These are phyloP conservation scores for Archips xylosteana DNA, from an alignment of 2,888 invertebrate genomes.

Conservation along the genomic window DNA sequence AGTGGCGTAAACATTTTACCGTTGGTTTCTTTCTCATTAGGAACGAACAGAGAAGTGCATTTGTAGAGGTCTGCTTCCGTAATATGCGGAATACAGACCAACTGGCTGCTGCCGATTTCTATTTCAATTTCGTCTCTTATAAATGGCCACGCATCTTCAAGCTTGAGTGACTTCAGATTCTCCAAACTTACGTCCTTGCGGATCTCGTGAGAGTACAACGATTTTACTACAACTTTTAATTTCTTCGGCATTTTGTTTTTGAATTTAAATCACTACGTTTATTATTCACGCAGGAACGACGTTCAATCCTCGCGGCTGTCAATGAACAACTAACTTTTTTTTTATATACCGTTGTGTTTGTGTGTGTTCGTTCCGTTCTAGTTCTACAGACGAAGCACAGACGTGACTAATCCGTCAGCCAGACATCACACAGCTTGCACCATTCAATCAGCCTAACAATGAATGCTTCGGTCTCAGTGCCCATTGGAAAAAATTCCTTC, in stretches of 20 bases:
- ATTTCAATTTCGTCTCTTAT: constrained; percentile 83
- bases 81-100: constrained; percentile 82
- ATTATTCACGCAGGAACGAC: constrained; percentile 45
- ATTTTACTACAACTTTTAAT: constrained; percentile 80
- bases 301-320: constrained; percentile 47
- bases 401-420: constrained; percentile 23
- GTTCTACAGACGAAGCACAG: constrained; percentile 24
- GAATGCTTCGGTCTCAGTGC: not conserved
- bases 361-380: constrained; percentile 25
- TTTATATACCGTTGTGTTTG: constrained; percentile 26
- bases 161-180: constrained; percentile 74
- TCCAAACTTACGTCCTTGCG: constrained; percentile 82
- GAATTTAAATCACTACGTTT: constrained; percentile 34
- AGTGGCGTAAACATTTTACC: constrained; percentile 81
- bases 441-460: constrained; percentile 5
- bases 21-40: constrained; percentile 76
- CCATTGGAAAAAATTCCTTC: too few species aligned
- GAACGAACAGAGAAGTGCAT: constrained; percentile 79
- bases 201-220: constrained; percentile 80
- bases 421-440: not conserved
- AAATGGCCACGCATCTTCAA: constrained; percentile 83
- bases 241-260: constrained; percentile 78
- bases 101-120: constrained; percentile 80
- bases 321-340: constrained; percentile 55
- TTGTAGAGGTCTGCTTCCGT: constrained; percentile 82